Percentiles rank a stretch among this genome's conserved stretches.
These are phyloP conservation scores for Parazoanthus atlanticus DNA, from an alignment of 92 coral and sea anemone species.

Conservation along the genomic window DNA sequence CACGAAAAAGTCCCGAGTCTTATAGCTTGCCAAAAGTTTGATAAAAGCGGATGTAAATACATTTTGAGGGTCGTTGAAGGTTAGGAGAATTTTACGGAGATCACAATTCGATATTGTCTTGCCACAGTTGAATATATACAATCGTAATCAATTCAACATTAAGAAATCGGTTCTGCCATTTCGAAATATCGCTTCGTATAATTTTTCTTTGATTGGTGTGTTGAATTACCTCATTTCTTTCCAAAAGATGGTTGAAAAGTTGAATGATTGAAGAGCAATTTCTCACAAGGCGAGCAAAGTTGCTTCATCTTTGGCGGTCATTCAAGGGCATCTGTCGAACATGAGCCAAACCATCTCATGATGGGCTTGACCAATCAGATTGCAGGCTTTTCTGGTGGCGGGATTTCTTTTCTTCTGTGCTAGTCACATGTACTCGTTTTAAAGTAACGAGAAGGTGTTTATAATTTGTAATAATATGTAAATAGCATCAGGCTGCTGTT, in stretches of 20 bases:
- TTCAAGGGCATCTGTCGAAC: too few relatives aligned
- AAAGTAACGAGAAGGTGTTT: too few relatives aligned
- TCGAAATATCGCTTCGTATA: background rate
- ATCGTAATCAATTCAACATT: background rate
- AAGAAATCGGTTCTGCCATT: background rate
- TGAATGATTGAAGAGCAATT: background rate
- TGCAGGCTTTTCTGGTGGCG: slow-evolving; percentile 29
- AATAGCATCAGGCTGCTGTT: background rate
- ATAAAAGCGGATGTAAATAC: background rate
- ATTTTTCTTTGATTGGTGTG: background rate
- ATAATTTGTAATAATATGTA: background rate
- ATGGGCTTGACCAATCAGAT: slow-evolving; percentile 32
- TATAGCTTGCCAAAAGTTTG: slow-evolving; percentile 1
- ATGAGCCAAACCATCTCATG: too few relatives aligned
- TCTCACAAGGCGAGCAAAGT: background rate
- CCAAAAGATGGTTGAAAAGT: background rate
- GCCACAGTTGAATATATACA: background rate
- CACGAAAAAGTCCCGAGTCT: background rate
- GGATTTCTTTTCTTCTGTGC: background rate
- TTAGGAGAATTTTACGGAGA: slow-evolving; percentile 13
- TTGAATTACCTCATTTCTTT: background rate
- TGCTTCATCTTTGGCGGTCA: slow-evolving; percentile 5
- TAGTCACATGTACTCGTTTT: slow-evolving; percentile 4
- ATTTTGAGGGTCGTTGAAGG: slow-evolving; percentile 23
- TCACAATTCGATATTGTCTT: background rate